Conservation (phyloP, 2,113 vertebrate genomes). For the Campylomormyrus tamandua region DNA sequence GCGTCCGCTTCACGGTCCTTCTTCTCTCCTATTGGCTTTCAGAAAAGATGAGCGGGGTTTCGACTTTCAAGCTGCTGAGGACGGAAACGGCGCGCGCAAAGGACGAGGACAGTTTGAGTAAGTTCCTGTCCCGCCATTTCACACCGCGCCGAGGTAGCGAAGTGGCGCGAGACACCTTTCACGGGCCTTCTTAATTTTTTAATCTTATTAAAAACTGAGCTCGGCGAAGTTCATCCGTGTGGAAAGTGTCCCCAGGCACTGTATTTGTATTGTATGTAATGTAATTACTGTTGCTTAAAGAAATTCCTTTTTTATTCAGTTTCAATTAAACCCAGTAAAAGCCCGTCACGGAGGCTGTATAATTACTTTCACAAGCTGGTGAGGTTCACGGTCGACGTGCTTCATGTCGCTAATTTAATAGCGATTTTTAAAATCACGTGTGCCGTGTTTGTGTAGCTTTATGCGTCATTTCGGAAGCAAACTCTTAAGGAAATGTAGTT, state of each 20-base stretch:
- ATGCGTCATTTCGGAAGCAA: background rate
- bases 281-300: constrained; percentile 1
- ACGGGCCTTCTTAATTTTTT: background rate
- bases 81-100: constrained; percentile 54
- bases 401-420: background rate
- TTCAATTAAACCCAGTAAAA: constrained; percentile 10
- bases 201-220: background rate
- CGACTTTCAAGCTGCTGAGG: constrained; percentile 67
- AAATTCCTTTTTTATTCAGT: background rate
- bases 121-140: constrained; percentile 34
- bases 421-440: background rate
- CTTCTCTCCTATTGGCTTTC: constrained; percentile 44
- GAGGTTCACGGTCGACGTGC: background rate
- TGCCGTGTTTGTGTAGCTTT: background rate
- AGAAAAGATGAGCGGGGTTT: constrained; percentile 69
- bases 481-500: background rate
- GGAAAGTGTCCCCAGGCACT: background rate
- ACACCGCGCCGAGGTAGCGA: background rate
- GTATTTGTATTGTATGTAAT: background rate
- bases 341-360: background rate
- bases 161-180: background rate
- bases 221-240: background rate
- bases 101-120: constrained; percentile 74
- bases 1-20: background rate
- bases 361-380: constrained; percentile 7